Percentiles rank a stretch among this genome's conserved stretches.
These are phyloP conservation scores for Campylorhamphus procurvoides DNA, from an alignment of 2,113 vertebrate genomes.

Conservation along the genomic window DNA sequence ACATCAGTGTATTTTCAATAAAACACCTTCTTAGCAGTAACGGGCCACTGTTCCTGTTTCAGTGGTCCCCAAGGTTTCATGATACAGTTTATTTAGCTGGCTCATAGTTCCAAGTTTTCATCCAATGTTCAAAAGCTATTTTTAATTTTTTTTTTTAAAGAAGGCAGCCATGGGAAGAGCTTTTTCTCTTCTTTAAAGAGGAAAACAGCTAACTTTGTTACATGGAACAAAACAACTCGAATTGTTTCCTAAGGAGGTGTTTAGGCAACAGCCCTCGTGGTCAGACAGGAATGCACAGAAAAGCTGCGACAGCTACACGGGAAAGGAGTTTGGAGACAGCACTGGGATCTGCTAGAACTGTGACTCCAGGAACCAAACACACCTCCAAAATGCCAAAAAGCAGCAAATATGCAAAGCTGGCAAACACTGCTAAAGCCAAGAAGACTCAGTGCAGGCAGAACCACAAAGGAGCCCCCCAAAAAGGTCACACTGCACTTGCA, in stretches of 20 bases:
- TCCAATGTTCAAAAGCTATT: slow-evolving; percentile 44
- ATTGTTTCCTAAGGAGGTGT: background rate
- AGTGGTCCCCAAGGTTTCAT: slow-evolving; percentile 87
- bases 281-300: background rate
- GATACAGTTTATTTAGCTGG: slow-evolving; percentile 84
- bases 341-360: background rate
- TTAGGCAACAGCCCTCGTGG: background rate
- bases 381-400: background rate
- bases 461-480: background rate
- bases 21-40: slow-evolving; percentile 93
- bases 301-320: background rate
- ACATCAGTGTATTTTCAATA: slow-evolving; percentile 85
- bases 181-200: background rate
- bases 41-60: slow-evolving; percentile 90
- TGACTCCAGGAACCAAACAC: background rate
- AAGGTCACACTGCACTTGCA: background rate
- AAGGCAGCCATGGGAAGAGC: background rate
- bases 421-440: background rate
- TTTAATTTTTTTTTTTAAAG: background rate
- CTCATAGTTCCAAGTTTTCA: slow-evolving; percentile 53
- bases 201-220: background rate
- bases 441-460: background rate
- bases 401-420: background rate
- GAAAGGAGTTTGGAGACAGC: background rate
- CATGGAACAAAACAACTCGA: background rate